Conservation (phyloP, 1,140 invertebrate species). For the Ceratina japonica region DNA sequence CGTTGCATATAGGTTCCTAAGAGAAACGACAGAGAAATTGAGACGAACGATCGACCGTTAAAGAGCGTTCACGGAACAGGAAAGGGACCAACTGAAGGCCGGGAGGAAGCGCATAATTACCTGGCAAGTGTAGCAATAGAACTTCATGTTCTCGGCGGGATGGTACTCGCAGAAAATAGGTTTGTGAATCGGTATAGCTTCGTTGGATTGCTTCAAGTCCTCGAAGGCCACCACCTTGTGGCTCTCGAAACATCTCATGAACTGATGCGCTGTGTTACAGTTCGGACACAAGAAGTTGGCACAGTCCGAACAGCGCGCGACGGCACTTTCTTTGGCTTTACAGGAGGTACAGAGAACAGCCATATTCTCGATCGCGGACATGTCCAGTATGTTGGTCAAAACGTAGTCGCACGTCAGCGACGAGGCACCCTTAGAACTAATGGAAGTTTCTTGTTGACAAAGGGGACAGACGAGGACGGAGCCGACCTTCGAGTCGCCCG, state of each 20-base stretch:
- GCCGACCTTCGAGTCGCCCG: conserved; percentile 81
- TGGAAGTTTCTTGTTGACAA: conserved; percentile 91
- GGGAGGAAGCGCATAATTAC: conserved; percentile 71
- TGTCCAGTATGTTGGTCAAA: conserved; percentile 90
- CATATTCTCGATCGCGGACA: conserved; percentile 87
- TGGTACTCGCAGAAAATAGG: conserved; percentile 89
- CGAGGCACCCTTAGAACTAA: conserved; percentile 85
- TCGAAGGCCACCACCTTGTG: conserved; percentile 94
- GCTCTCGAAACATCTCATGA: conserved; percentile 96
- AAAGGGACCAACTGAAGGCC: not conserved
- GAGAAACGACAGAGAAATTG: conserved; percentile 31
- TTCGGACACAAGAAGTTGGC: conserved; percentile 95
- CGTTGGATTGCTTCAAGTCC: conserved; percentile 88
- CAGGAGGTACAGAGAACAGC: conserved; percentile 92
- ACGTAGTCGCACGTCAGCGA: conserved; percentile 91
- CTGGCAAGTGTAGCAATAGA: conserved; percentile 91
- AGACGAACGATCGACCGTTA: too few species aligned
- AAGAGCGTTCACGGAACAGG: not conserved
- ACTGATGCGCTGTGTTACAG: conserved; percentile 95
- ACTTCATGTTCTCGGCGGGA: conserved; percentile 88
- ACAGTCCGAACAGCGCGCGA: conserved; percentile 95
- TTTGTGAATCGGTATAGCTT: conserved; percentile 88
- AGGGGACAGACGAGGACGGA: conserved; percentile 85
- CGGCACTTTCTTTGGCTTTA: conserved; percentile 93
- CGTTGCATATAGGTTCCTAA: conserved; percentile 87